Evolutionary conservation across 2,888 invertebrate species (phyloP), one percentile per base, ranked within the genome.

Genomic region (Isotomurus palustris): DNA sequence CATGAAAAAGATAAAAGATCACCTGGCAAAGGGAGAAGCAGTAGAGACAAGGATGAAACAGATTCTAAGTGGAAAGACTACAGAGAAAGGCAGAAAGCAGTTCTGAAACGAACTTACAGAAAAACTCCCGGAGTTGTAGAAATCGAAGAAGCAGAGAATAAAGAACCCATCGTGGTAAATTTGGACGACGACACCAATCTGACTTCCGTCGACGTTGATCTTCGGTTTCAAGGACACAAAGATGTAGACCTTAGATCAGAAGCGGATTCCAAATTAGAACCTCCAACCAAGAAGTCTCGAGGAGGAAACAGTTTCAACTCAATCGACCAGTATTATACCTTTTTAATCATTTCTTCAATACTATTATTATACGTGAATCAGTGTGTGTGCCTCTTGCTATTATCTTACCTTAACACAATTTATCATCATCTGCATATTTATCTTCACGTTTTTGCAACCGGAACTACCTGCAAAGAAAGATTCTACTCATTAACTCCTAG

Each of bases 261-360:
- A 50, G 12, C 64, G 2, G 58, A 53, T 22, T 54, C 56, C 22
- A 49, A 32, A 21, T 53, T 38, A 25, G 60, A 58, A 35, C 64
- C 64, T 4, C 63, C 67, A 8, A 21, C 48, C 10, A 65, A 67
- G 53, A 63, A 64, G 44, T 29, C 62, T 24, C 55, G 55, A 55
- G 58, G 52, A 22, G 52, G 52, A 40, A 45, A 49, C 32, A 35
- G 56, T 36, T 48, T 36, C 32, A 48, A 49, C 56, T 48, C 64
- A 52, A 60, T 69, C 63, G 67, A 60, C 66, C 67, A 69, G 67
- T 67, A 66, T 58, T 61, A 60, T 55, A 50, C 58, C 64, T 68
- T 68, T 62, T 59, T 66, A 59, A 56, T 59, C 58, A 51, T 48
- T 57, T 38, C 49, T 59, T 53, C 12, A 12, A 19, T 40, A 27